Conservation (phyloP, 2,113 vertebrate species). For the Lepidothrix coronata region DNA sequence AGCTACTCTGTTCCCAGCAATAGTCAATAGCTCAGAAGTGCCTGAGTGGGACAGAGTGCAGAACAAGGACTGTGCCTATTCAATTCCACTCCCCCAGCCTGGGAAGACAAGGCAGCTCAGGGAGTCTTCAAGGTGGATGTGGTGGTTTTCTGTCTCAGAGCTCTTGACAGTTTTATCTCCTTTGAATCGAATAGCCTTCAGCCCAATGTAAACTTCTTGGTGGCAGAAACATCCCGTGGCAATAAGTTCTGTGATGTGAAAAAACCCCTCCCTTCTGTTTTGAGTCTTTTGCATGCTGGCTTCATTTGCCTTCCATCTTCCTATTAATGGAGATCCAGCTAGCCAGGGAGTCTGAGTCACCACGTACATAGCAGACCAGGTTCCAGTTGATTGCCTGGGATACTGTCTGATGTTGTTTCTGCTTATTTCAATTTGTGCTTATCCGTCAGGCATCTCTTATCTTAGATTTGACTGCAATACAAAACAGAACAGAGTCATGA, state of each 20-base stretch:
- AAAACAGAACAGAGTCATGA: slow-evolving; percentile 3
- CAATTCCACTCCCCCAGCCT: background rate
- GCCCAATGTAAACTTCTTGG: background rate
- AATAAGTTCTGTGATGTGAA: background rate
- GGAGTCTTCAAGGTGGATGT: rapidly evolving
- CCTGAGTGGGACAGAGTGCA: background rate
- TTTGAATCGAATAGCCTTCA: background rate
- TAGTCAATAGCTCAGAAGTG: background rate
- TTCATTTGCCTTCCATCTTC: background rate
- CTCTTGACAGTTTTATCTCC: background rate
- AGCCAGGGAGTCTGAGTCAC: background rate
- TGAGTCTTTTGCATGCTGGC: background rate
- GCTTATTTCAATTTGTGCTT: slow-evolving; percentile 6
- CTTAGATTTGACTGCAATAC: background rate
- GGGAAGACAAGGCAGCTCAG: rapidly evolving
- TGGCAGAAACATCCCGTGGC: background rate
- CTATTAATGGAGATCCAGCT: background rate
- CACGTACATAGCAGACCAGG: background rate
- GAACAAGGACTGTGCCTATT: background rate
- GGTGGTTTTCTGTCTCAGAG: background rate
- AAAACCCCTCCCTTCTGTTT: background rate
- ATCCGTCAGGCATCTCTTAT: background rate
- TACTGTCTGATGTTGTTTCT: background rate
- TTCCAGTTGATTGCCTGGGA: background rate
- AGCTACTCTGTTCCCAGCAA: background rate